Percentiles rank a stretch among this genome's conserved stretches.
These are phyloP conservation scores for Pseudopodoces humilis DNA, from an alignment of 2,113 vertebrate genomes.

Conservation along the genomic window DNA sequence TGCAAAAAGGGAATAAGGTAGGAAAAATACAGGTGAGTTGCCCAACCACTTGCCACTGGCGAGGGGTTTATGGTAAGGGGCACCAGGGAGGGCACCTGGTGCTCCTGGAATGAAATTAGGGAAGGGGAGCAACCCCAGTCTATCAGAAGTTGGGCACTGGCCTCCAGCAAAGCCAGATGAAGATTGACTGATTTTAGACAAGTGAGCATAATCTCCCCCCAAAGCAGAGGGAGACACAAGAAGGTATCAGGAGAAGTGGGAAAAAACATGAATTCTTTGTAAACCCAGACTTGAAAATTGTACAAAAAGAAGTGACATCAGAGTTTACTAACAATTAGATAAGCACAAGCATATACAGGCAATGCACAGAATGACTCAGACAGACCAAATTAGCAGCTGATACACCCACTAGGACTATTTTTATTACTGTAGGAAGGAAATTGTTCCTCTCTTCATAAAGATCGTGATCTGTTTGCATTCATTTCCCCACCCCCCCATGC, in stretches of 20 bases:
- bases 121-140: rapidly evolving
- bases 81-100: not conserved
- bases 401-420: not conserved
- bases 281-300: not conserved
- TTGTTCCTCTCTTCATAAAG: not conserved
- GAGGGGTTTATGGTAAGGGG: rapidly evolving
- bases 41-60: not conserved
- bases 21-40: not conserved
- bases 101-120: not conserved
- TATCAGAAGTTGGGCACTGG: not conserved
- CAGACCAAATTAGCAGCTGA: not conserved
- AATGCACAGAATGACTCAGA: not conserved
- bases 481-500: rapidly evolving
- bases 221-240: not conserved
- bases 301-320: not conserved
- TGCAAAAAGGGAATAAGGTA: not conserved
- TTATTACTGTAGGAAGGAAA: not conserved
- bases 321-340: not conserved
- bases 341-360: not conserved
- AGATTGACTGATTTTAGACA: not conserved
- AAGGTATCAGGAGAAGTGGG: not conserved
- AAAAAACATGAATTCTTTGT: rapidly evolving
- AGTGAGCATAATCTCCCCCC: not conserved
- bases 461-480: not conserved
- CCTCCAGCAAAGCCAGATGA: not conserved